Percentiles rank a stretch among this genome's conserved stretches.
These are phyloP conservation scores for Dufourea novaeangliae DNA, from an alignment of 1,140 invertebrate genomes.

Conservation along the genomic window DNA sequence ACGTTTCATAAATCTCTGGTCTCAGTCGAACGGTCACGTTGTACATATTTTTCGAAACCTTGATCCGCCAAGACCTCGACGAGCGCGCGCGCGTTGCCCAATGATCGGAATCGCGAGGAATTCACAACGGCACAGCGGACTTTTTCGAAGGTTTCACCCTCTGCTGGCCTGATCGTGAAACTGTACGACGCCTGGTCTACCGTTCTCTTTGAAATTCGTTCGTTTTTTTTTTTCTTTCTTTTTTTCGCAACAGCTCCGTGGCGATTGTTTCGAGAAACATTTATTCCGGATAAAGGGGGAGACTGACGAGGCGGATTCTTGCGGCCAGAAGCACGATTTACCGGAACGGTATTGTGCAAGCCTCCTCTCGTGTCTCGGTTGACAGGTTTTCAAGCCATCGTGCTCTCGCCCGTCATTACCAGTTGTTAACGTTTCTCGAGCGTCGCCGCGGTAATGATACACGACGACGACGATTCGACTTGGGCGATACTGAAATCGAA, in stretches of 20 bases:
- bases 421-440: slow-evolving; percentile 53
- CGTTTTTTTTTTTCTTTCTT: neutral
- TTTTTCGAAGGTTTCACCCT: neutral
- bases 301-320: slow-evolving; percentile 61
- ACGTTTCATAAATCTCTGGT: too few relatives aligned
- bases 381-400: slow-evolving; percentile 65
- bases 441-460: slow-evolving; percentile 50
- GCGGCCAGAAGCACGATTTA: slow-evolving; percentile 57
- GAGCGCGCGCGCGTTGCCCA: too few relatives aligned
- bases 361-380: slow-evolving; percentile 60
- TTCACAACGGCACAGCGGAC: too few relatives aligned
- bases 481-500: slow-evolving; percentile 39
- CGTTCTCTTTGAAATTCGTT: neutral
- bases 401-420: slow-evolving; percentile 41
- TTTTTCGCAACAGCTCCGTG: neutral
- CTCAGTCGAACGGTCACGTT: too few relatives aligned
- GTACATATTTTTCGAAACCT: too few relatives aligned
- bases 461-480: slow-evolving; percentile 45
- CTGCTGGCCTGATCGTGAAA: neutral
- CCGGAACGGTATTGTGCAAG: slow-evolving; percentile 57
- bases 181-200: neutral
- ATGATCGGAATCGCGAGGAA: too few relatives aligned
- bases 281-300: slow-evolving; percentile 61
- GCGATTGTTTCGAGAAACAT: slow-evolving; percentile 46
- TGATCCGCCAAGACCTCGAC: too few relatives aligned